These are phyloP conservation scores for Mus pahari DNA, from an alignment of 2,113 vertebrate genomes.

Conservation along the genomic window DNA sequence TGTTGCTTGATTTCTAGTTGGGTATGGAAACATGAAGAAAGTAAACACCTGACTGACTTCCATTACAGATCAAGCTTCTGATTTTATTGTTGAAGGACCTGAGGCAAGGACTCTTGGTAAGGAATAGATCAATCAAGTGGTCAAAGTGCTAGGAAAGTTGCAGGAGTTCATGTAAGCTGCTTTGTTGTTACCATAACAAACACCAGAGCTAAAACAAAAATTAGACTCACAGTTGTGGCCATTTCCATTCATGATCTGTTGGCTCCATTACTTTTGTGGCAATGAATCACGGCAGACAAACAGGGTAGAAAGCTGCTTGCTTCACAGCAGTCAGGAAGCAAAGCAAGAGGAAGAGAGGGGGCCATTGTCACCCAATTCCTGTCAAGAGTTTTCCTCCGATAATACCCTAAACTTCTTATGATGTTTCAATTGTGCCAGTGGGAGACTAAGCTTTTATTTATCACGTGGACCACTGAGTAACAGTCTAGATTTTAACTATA, in stretches of 20 bases:
- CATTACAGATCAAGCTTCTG: not conserved
- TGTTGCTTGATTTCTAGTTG: not conserved
- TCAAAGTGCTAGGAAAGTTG: not conserved
- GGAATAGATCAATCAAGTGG: not conserved
- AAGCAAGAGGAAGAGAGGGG: not conserved
- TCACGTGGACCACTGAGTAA: not conserved
- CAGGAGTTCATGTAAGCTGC: not conserved
- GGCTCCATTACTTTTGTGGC: not conserved
- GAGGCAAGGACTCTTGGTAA: not conserved
- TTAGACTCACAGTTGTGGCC: not conserved
- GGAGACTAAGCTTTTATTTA: not conserved
- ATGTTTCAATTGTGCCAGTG: not conserved
- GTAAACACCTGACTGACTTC: not conserved
- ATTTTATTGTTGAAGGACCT: not conserved
- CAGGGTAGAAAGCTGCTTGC: not conserved
- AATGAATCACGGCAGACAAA: too few relatives aligned
- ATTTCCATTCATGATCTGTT: not conserved
- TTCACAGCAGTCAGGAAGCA: not conserved
- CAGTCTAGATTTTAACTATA: not conserved
- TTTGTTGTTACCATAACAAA: not conserved
- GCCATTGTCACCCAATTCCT: too few relatives aligned
- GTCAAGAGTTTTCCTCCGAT: too few relatives aligned
- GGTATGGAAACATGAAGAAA: not conserved
- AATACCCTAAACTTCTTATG: not conserved
- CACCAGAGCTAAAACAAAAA: not conserved